These are phyloP conservation scores for Nasonia giraulti DNA, from an alignment of 1,140 invertebrate genomes.

Conservation along the genomic window DNA sequence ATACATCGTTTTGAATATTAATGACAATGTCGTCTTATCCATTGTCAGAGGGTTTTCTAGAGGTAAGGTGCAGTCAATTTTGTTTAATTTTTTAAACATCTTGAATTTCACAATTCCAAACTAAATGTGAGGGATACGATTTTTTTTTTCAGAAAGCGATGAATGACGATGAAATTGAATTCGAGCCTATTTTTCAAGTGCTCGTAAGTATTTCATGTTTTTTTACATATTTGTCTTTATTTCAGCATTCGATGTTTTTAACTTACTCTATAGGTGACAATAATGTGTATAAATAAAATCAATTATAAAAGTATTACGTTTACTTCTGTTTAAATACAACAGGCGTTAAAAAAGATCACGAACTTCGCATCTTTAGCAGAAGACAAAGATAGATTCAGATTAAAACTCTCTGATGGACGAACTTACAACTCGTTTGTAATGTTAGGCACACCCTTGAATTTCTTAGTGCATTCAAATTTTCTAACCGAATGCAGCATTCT, in stretches of 20 bases:
- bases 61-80: not conserved
- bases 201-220: not conserved
- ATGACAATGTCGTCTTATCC: not conserved
- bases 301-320: not conserved
- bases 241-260: no score
- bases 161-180: not conserved
- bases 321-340: not conserved
- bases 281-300: not conserved
- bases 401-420: conserved; percentile 1
- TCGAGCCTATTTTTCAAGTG: not conserved
- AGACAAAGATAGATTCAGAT: not conserved
- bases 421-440: not conserved
- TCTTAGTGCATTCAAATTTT: not conserved
- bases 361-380: not conserved
- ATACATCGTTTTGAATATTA: not conserved
- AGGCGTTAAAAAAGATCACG: not conserved
- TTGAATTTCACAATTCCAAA: not conserved
- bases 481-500: not conserved
- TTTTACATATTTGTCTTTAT: no score
- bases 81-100: not conserved
- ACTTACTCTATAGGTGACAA: no score
- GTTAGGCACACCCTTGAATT: not conserved
- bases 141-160: not conserved
- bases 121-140: not conserved
- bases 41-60: conserved; percentile 4